Conservation (phyloP, 2,113 vertebrate species). For the Chauna torquata region DNA sequence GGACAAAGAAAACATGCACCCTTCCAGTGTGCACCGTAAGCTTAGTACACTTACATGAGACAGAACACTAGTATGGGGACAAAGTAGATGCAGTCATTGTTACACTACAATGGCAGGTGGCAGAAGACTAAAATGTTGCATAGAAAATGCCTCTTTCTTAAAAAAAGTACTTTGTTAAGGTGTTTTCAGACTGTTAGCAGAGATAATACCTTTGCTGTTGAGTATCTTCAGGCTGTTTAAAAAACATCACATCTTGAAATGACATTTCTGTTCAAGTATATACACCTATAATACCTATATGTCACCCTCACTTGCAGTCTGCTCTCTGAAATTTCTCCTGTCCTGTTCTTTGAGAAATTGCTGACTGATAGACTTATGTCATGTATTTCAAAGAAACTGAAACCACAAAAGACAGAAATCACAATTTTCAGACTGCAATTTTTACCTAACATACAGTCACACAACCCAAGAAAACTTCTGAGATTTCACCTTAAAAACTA, state of each 20-base stretch:
- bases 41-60: not conserved
- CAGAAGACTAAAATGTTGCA: not conserved
- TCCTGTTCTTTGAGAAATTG: not conserved
- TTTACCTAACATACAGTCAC: not conserved
- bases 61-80: rapidly evolving
- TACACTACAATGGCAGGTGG: not conserved
- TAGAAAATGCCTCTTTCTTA: not conserved
- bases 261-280: not conserved
- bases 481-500: not conserved
- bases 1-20: rapidly evolving
- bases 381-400: not conserved
- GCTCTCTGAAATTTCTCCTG: not conserved
- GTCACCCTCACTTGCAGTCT: not conserved
- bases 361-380: not conserved
- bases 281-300: not conserved
- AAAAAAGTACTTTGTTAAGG: not conserved
- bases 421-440: not conserved
- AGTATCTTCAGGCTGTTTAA: not conserved
- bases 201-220: not conserved
- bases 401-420: not conserved
- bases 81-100: not conserved
- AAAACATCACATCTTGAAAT: not conserved
- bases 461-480: not conserved
- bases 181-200: not conserved
- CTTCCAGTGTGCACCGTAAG: rapidly evolving